These are phyloP conservation scores for Engystomops pustulosus DNA, from an alignment of 2,113 vertebrate genomes.

Conservation along the genomic window DNA sequence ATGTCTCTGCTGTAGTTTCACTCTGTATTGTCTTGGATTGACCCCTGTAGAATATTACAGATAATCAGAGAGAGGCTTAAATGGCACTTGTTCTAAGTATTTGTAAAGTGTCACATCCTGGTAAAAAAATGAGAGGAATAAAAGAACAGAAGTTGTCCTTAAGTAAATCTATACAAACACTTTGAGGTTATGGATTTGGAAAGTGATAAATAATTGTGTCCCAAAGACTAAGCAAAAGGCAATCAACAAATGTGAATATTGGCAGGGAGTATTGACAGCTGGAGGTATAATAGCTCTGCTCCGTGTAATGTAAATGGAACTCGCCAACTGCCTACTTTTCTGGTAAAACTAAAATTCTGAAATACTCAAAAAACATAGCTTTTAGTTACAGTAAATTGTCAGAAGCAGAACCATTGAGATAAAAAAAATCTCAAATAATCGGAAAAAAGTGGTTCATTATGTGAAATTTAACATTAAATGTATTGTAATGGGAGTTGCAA, in stretches of 20 bases:
- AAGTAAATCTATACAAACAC: not conserved
- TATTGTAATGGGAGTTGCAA: not conserved
- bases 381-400: not conserved
- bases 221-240: not conserved
- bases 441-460: not conserved
- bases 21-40: not conserved
- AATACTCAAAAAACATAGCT: not conserved
- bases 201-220: constrained; percentile 14
- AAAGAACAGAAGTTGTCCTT: not conserved
- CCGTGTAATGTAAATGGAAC: not conserved
- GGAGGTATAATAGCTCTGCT: not conserved
- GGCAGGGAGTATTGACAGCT: constrained; percentile 16
- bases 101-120: not conserved
- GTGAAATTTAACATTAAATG: constrained; percentile 12
- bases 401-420: not conserved
- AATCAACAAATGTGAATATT: constrained; percentile 17
- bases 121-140: not conserved
- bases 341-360: not conserved
- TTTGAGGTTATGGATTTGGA: not conserved
- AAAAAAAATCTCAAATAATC: constrained; percentile 1
- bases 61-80: not conserved
- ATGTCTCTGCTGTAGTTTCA: not conserved
- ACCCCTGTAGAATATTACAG: too few species aligned
- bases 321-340: not conserved
- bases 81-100: not conserved